Evolutionary conservation across 2,113 vertebrate species (phyloP), one percentile per base, ranked within the genome.

Genomic region (Scatophagus argus): DNA sequence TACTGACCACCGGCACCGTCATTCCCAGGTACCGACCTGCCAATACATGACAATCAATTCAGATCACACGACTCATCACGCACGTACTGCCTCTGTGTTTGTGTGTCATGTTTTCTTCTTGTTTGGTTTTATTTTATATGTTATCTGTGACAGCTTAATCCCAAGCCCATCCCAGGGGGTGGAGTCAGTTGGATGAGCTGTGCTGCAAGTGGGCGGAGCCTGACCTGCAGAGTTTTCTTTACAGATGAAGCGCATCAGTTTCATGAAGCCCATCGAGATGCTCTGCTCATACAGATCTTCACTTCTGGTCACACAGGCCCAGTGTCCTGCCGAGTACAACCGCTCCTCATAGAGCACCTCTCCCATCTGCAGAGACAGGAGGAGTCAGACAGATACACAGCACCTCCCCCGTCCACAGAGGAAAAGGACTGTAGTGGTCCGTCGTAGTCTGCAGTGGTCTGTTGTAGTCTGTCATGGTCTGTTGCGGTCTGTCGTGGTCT

Each of bases 201-300:
- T n/a, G 56, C 19, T 23, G 19, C 6, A 7, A 1, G 31, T 14
- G 56, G 21, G 36, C 3, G 12, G 56, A 23, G 34, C 38, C 58
- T 16, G 6, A 60, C 58, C 96, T 91, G 91, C 66, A 36, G 96
- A 96, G 90, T 97, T 97, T 62, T 97, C 96, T 73, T 95, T 95
- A 84, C 96, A 97, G 93, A 97, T 97, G 92, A 95, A 97, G 60
- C 94, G 92, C 96, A 97, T 97, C 71, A 97, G 89, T 78, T 96
- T 97, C 96, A 97, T 97, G 92, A 97, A 97, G 85, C 81, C 94
- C 81, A 90, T 68, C n/a, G 96, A 96, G 89, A 95, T 95, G 93
- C 96, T 97, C 92, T 97, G 96, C 63, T 97, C 96, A 25, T 96
- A 97, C 63, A 96, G 81, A 8, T 90, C 58, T 36, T 96, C 96